These are phyloP conservation scores for Ranitomeya imitator DNA, from an alignment of 2,113 vertebrate species.

Conservation along the genomic window DNA sequence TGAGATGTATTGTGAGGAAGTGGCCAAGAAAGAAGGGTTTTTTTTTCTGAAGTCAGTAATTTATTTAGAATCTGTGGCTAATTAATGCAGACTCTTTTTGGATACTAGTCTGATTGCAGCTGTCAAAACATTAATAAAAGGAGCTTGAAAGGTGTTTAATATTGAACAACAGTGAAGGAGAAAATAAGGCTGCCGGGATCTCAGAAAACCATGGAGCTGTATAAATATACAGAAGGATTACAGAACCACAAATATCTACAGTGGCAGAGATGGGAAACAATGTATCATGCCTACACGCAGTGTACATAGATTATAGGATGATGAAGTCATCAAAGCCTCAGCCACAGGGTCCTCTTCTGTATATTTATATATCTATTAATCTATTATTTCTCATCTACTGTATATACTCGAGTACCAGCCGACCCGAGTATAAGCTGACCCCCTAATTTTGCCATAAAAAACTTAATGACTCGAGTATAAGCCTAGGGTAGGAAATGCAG, in stretches of 20 bases:
- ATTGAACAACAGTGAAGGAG: slow-evolving; percentile 14
- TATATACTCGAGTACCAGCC: too few species aligned
- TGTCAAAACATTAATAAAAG: slow-evolving; percentile 47
- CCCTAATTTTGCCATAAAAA: too few species aligned
- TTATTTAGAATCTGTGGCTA: slow-evolving; percentile 31
- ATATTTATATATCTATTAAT: too few species aligned
- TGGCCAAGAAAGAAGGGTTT: slow-evolving; percentile 1
- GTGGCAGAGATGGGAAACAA: not conserved
- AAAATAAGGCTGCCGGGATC: not conserved
- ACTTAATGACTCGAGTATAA: too few species aligned
- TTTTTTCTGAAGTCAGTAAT: slow-evolving; percentile 32
- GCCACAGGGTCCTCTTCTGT: too few species aligned
- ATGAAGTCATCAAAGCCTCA: not conserved
- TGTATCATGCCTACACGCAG: not conserved
- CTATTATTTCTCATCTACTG: too few species aligned
- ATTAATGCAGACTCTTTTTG: slow-evolving; percentile 44
- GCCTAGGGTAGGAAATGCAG: too few species aligned
- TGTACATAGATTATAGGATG: not conserved
- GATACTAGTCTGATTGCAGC: slow-evolving; percentile 16
- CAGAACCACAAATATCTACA: not conserved
- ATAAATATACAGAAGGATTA: slow-evolving; percentile 7
- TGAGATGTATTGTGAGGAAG: not conserved
- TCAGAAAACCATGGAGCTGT: not conserved
- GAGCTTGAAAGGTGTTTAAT: slow-evolving; percentile 43
- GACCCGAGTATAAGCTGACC: too few species aligned